Conservation (phyloP, 2,113 vertebrate species). For the Rafetus swinhoei region DNA sequence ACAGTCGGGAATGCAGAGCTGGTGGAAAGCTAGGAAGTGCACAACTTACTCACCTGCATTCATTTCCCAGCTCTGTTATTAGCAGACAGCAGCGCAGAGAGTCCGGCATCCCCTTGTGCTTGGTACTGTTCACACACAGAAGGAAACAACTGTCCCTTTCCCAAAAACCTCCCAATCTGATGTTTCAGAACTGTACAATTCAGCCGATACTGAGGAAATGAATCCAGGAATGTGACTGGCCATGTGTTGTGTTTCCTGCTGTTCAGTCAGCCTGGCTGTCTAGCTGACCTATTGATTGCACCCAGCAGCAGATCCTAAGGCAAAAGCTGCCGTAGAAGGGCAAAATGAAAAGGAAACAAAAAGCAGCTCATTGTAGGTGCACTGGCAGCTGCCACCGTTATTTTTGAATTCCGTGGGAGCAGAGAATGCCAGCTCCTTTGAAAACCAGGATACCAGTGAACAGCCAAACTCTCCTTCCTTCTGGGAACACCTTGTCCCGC, state of each 20-base stretch:
- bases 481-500: not conserved
- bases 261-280: accelerated
- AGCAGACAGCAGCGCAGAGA: not conserved
- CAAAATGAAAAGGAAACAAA: accelerated
- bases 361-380: not conserved
- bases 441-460: not conserved
- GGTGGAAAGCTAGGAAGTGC: not conserved
- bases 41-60: not conserved
- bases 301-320: accelerated
- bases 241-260: not conserved
- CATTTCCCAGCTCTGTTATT: not conserved
- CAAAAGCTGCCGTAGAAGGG: not conserved
- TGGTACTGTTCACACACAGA: not conserved
- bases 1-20: not conserved
- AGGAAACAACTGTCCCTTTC: not conserved
- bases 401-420: accelerated
- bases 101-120: not conserved
- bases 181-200: not conserved
- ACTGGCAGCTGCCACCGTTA: not conserved
- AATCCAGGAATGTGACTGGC: not conserved
- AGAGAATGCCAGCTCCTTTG: not conserved
- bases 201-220: not conserved
- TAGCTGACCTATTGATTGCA: not conserved
- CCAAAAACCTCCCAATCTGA: not conserved
- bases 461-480: not conserved